These are phyloP conservation scores for Numenius phaeopus DNA, from an alignment of 2,797 vertebrate genomes.

Conservation along the genomic window DNA sequence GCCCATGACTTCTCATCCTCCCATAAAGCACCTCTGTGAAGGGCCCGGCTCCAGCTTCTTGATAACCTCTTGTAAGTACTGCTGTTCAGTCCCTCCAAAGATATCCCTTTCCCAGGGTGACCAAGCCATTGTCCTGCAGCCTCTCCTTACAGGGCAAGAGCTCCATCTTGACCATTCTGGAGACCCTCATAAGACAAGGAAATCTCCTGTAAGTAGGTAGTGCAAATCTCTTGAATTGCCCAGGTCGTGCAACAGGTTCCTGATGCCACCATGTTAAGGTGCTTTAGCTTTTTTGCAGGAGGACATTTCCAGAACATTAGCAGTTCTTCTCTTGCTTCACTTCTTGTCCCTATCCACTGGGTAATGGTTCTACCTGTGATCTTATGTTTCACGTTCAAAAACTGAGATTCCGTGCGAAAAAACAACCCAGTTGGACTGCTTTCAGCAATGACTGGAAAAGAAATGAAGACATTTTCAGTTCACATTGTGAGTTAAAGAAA, in stretches of 20 bases:
- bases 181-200: neutral
- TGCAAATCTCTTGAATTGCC: neutral
- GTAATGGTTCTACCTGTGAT: neutral
- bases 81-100: neutral
- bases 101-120: neutral
- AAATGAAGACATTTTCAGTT: neutral
- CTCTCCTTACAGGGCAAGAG: neutral
- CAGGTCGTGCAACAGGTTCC: neutral
- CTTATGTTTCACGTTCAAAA: neutral
- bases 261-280: neutral
- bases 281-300: neutral
- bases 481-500: neutral
- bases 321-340: neutral
- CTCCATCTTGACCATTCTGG: neutral
- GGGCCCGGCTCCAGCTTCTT: neutral
- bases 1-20: neutral
- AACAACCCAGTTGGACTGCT: neutral
- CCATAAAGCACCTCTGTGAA: neutral
- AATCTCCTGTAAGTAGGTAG: neutral
- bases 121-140: neutral
- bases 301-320: neutral
- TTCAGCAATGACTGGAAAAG: neutral
- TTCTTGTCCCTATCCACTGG: neutral
- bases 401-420: neutral
- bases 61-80: neutral